Evolutionary conservation across 2,797 vertebrate genomes (phyloP), one percentile per base, ranked within the genome.

Genomic region (Myiothlypis chrysogaster): DNA sequence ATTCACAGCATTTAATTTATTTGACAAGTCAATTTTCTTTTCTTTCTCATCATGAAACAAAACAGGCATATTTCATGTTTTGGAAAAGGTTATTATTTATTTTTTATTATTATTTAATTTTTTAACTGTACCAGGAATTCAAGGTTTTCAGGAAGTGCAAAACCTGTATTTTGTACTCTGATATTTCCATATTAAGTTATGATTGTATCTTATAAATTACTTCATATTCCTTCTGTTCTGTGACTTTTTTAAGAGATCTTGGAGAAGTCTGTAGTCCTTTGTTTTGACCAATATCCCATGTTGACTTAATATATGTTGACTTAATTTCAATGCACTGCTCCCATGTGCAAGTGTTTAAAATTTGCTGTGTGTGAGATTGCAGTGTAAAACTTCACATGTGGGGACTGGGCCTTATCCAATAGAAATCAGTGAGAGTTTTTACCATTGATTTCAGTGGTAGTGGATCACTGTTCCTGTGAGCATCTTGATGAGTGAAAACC

Each of bases 21-120:
- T 70, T 89, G 81, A 86, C 49, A 86, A 79, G 61, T 94, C 77
- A 4, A 78, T 76, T 78, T 96, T 84, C n/a, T 93, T 88, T 87
- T 64, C 32, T 17, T 88, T 87, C 22, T 87, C 24, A 44, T 66
- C 8, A 27, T 28, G n/a, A 81, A 70, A 27, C 12, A 65, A 90
- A 89, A 72, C n/a, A 79, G 21, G 16, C 4, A 19, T 35, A 6
- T 43, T 66, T 89, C 44, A 46, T 53, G 4, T 50, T 92, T 65
- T 76, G 13, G 25, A 60, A 87, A 89, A 73, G 12, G 1, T 34
- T 59, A 43, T 69, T 41, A 24, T 60, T 91, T 69, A 8, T 55
- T 88, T 78, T 21, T 87, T 37, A 15, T 59, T 14, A 19, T 43
- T 20, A 25, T 43, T 41, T 50, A 25, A 4, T 32, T 56, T 91